Conservation (phyloP, 64 coral and sea anemone species). For the Exaiptasia diaphana region DNA sequence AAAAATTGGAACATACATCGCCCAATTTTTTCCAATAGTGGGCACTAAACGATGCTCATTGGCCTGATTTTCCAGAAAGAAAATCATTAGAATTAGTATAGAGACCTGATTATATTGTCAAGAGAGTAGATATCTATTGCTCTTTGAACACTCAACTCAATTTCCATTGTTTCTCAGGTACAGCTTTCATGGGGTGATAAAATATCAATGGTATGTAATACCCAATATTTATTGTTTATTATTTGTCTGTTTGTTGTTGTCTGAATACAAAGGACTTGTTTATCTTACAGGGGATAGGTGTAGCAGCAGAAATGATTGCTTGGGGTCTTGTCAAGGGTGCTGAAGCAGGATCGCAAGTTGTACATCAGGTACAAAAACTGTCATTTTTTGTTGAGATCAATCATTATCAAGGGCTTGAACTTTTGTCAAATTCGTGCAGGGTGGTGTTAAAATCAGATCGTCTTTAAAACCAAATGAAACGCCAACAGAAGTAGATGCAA, state of each 20-base stretch:
- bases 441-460: slow-evolving; percentile 68
- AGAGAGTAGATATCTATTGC: no score
- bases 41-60: no score
- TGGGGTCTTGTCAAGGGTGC: slow-evolving; percentile 93
- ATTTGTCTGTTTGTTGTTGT: not conserved
- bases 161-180: not conserved
- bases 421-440: no score
- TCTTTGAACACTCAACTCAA: no score
- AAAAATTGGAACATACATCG: no score
- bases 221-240: not conserved
- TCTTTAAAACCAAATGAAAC: slow-evolving; percentile 77
- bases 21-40: no score
- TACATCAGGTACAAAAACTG: slow-evolving; percentile 59
- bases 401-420: no score
- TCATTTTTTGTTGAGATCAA: no score
- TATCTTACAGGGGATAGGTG: slow-evolving; percentile 66
- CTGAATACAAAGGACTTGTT: not conserved
- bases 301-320: slow-evolving; percentile 78
- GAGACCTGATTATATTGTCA: no score
- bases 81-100: no score
- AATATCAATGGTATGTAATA: slow-evolving; percentile 64
- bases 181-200: slow-evolving; percentile 50
- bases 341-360: slow-evolving; percentile 65
- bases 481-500: slow-evolving; percentile 78
- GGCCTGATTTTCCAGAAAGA: no score